Base-by-base conservation (phyloP, 2,888 invertebrate species). In the Trachelus troglodyta region DNA sequence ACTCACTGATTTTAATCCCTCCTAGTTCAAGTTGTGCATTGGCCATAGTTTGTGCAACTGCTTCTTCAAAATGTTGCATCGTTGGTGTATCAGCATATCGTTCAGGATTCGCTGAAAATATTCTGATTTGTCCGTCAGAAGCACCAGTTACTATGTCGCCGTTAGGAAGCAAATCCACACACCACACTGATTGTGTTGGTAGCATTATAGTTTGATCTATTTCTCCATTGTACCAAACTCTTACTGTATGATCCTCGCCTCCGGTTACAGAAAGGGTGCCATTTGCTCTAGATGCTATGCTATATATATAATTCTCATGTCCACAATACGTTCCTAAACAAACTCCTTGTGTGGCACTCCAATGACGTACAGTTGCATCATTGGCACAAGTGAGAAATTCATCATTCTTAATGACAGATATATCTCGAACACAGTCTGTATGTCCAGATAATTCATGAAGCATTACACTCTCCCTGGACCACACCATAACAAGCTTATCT, bases 131-230 rank as follows among this genome's bases (percentile, higher is more conserved):
- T 0, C 98, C 98, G 91, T 99, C 98, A 1, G 88, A 90, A 23
- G 89, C 85, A 75, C 98, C 99, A 69, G 97, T 95, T 30, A 96
- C 97, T 86, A 99, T 94, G 91, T 99, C 99, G 1, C 96, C 97
- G 92, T 98, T 98, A 11, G 94, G 92, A 34, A 99, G 92, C 77
- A 95, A 94, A 23, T 95, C 93, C 1, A 98, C 96, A 33, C 94
- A 93, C 99, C 99, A 99, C 1, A 98, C 95, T 0, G 98, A 98
- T 82, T 97, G 95, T 0, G 96, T 95, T 0, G 99, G 99, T 76
- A 97, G 92, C 1, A 93, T 91, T 34, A 98, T 93, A 9, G 95
- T 95, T 84, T 96, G 94, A 2, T 93, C 92, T 82, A 94, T 93
- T 83, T 93, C 93, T 0, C 94, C 94, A 37, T 93, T 92, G 83